Evolutionary conservation across 2,113 vertebrate genomes (phyloP).

Genomic region (Callithrix jacchus): DNA sequence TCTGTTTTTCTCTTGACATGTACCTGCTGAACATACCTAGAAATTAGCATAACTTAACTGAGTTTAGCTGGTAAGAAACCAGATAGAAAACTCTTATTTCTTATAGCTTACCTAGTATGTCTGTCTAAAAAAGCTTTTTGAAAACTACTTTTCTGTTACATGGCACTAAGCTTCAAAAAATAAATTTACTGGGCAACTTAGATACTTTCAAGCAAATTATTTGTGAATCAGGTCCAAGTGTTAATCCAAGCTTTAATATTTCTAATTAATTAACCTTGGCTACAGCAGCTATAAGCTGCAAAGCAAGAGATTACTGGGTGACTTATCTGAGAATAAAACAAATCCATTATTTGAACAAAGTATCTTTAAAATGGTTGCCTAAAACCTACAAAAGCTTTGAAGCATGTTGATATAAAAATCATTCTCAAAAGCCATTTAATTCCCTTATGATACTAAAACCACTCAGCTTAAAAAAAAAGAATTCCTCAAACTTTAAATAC

Average conservation of each 20-base stretch:
- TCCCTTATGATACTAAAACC: constrained; percentile 62
- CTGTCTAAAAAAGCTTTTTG: background rate
- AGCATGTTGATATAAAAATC: constrained; percentile 75
- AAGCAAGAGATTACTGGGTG: constrained; percentile 75
- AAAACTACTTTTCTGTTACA: background rate
- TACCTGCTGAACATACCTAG: background rate
- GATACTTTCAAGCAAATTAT: constrained; percentile 74
- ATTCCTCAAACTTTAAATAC: constrained; percentile 21
- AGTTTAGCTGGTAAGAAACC: background rate
- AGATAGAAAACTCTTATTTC: background rate
- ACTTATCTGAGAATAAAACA: constrained; percentile 81
- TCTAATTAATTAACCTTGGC: constrained; percentile 86
- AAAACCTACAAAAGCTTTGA: constrained; percentile 76
- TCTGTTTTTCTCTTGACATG: no score
- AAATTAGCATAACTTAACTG: background rate
- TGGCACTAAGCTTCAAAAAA: constrained; percentile 65
- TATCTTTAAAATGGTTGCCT: constrained; percentile 72
- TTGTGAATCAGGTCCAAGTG: constrained; percentile 81
- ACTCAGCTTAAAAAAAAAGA: constrained; percentile 44
- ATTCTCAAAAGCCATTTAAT: constrained; percentile 73
- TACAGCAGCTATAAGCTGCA: constrained; percentile 75
- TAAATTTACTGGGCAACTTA: constrained; percentile 67
- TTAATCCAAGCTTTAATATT: constrained; percentile 85
- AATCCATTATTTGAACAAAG: constrained; percentile 78
- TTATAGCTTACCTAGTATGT: background rate